A percentile compares a stretch with the other conserved stretches of the same genome.
Conservation (phyloP, 53 echinoderm and acorn worm genomes). For the Pentamera pediparva region DNA sequence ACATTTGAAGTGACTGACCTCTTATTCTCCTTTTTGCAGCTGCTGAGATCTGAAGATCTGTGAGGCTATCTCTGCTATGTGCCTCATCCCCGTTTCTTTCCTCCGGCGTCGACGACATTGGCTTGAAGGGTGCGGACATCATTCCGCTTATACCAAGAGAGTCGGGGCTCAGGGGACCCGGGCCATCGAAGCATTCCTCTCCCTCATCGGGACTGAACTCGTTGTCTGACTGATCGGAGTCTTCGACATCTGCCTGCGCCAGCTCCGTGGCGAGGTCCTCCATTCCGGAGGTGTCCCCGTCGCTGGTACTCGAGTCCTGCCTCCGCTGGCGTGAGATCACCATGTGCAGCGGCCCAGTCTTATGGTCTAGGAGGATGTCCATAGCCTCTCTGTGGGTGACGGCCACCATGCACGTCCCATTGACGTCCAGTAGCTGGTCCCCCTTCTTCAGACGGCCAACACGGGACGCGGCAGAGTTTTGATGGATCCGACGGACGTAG, state of each 20-base stretch:
- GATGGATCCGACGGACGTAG: slow-evolving; percentile 51
- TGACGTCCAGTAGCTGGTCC: slow-evolving; percentile 85
- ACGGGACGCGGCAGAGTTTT: slow-evolving; percentile 54
- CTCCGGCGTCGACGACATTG: slow-evolving; percentile 5
- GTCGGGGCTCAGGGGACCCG: background rate
- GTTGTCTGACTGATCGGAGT: background rate
- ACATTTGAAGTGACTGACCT: too few species aligned
- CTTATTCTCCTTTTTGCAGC: too few species aligned
- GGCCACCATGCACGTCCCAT: slow-evolving; percentile 87
- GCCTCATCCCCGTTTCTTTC: background rate
- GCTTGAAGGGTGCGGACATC: background rate
- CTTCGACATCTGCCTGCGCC: slow-evolving; percentile 34
- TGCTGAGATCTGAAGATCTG: too few species aligned
- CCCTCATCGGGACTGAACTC: background rate
- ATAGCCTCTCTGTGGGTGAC: slow-evolving; percentile 75
- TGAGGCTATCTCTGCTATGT: too few species aligned
- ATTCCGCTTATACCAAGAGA: background rate
- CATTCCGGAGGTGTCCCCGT: slow-evolving; percentile 38
- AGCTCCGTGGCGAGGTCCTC: slow-evolving; percentile 74
- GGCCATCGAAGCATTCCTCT: background rate
- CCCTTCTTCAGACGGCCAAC: slow-evolving; percentile 60
- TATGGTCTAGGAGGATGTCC: slow-evolving; percentile 52
- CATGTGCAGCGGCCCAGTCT: slow-evolving; percentile 53
- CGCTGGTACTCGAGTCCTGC: slow-evolving; percentile 21
- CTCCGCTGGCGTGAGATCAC: slow-evolving; percentile 74